Evolutionary conservation across 92 coral and sea anemone species (phyloP).

Genomic region (Zoanthus gigantus): DNA sequence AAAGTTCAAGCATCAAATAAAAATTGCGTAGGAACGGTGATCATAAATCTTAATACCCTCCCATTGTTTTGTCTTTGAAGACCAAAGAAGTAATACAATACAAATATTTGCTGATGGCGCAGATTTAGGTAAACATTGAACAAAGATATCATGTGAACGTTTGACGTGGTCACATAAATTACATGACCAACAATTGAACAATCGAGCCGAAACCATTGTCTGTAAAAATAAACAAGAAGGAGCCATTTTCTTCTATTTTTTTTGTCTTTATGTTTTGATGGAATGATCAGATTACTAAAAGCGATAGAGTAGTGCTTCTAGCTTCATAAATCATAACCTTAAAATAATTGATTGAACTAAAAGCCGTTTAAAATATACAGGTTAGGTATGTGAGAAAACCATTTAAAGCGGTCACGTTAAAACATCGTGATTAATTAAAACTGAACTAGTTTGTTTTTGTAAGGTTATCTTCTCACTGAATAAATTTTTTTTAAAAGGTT

Average conservation of each 20-base stretch:
- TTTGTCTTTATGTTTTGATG: not conserved
- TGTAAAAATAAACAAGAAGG: not conserved
- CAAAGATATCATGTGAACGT: slow-evolving; percentile 28
- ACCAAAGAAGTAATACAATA: not conserved
- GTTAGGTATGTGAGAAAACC: not conserved
- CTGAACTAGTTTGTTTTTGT: not conserved
- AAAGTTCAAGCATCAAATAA: not conserved
- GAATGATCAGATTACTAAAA: not conserved
- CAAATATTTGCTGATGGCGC: slow-evolving; percentile 21
- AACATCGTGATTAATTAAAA: not conserved
- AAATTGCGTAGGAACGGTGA: not conserved
- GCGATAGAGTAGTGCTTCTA: not conserved
- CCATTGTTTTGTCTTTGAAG: slow-evolving; percentile 30
- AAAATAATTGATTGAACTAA: not conserved
- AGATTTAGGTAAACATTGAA: not conserved
- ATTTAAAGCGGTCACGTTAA: not conserved
- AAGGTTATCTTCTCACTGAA: not conserved
- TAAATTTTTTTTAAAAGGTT: not conserved
- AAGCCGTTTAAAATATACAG: not conserved
- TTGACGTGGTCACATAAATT: not conserved
- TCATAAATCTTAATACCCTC: not conserved
- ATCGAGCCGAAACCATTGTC: not conserved
- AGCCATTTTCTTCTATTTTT: not conserved
- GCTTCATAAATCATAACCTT: not conserved
- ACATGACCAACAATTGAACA: slow-evolving; percentile 24